Conservation (phyloP, 2,797 vertebrate species). For the Poecile montanus region DNA sequence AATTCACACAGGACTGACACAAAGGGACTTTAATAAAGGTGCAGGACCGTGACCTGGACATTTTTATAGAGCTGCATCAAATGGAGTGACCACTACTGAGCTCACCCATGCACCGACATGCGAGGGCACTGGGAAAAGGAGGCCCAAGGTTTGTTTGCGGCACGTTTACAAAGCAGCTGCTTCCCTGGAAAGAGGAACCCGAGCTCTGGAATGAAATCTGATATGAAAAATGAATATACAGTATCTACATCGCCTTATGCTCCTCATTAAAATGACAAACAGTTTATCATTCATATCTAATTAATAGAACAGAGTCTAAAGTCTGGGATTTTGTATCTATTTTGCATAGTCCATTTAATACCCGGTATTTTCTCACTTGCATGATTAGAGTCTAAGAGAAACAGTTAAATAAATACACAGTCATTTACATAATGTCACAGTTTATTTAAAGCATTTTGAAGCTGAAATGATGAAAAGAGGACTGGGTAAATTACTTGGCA, state of each 20-base stretch:
- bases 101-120: background rate
- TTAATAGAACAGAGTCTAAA: constrained; percentile 16
- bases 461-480: constrained; percentile 18
- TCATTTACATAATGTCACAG: constrained; percentile 36
- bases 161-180: background rate
- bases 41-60: background rate
- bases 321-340: constrained; percentile 3
- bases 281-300: constrained; percentile 13
- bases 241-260: constrained; percentile 27
- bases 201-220: background rate
- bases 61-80: background rate
- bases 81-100: background rate
- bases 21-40: background rate
- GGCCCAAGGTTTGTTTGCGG: background rate
- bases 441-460: constrained; percentile 64
- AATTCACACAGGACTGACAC: background rate
- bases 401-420: constrained; percentile 38
- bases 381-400: constrained; percentile 6
- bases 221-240: background rate
- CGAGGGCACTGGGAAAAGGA: background rate
- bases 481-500: constrained; percentile 17
- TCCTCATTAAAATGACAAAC: constrained; percentile 9
- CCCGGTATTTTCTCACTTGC: constrained; percentile 4
- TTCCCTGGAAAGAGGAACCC: background rate
- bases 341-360: constrained; percentile 50